These are phyloP conservation scores for Periophthalmodon schlosseri DNA, from an alignment of 2,113 vertebrate genomes.

Conservation along the genomic window DNA sequence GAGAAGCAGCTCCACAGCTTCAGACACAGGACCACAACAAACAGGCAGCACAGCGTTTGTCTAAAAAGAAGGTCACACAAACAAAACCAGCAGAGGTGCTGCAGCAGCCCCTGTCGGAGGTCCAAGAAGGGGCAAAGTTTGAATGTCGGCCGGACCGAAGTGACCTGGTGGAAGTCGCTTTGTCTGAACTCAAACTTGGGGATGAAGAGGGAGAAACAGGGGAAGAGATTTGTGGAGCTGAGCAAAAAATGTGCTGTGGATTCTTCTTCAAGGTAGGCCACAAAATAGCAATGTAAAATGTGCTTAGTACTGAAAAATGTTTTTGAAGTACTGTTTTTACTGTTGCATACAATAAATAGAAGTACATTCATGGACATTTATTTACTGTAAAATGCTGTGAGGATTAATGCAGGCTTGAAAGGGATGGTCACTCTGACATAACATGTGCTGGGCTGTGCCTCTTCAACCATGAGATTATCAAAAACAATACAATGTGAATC, in stretches of 20 bases:
- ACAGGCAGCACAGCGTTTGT: slow-evolving; percentile 1
- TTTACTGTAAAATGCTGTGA: not conserved
- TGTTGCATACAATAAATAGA: not conserved
- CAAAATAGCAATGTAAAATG: not conserved
- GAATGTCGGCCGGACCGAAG: slow-evolving; percentile 69
- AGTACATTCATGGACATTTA: not conserved
- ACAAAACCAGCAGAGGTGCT: slow-evolving; percentile 79
- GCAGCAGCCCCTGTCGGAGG: slow-evolving; percentile 80
- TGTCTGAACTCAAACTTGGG: slow-evolving; percentile 82
- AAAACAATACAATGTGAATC: slow-evolving; percentile 34
- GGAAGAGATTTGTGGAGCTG: slow-evolving; percentile 75
- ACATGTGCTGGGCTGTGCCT: slow-evolving; percentile 22
- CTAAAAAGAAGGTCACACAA: slow-evolving; percentile 59
- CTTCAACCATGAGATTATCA: slow-evolving; percentile 43
- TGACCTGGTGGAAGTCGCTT: slow-evolving; percentile 87
- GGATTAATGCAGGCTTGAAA: not conserved
- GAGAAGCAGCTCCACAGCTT: slow-evolving; percentile 27
- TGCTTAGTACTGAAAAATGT: not conserved
- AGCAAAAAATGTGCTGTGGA: slow-evolving; percentile 96
- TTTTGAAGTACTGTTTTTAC: not conserved
- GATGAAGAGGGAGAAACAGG: slow-evolving; percentile 79
- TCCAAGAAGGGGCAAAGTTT: slow-evolving; percentile 60
- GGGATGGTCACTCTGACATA: slow-evolving; percentile 20
- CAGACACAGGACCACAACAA: slow-evolving; percentile 15
- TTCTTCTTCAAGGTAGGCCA: slow-evolving; percentile 94